phyloP scores from a whole-genome alignment of 2,797 vertebrate species.

The Thalassophryne amazonica region DNA sequence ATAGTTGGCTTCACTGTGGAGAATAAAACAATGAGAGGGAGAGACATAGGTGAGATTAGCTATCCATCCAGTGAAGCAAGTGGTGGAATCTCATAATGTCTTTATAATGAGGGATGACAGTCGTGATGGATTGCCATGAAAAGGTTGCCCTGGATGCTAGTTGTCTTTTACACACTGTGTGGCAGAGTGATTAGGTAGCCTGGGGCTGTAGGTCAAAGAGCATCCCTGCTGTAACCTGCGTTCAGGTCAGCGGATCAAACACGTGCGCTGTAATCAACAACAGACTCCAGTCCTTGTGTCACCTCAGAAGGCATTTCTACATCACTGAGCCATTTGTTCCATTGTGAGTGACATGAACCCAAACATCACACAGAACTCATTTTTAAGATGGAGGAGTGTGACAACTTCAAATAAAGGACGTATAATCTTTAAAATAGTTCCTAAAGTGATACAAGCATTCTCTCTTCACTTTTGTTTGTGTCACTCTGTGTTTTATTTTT shows the following conservation, averaged over 20 bases:
- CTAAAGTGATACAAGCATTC: conserved; percentile 55
- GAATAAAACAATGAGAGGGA: neutral
- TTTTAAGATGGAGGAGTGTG: conserved; percentile 10
- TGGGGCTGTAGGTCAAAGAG: conserved; percentile 49
- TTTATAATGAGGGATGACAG: conserved; percentile 51
- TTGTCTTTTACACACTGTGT: conserved; percentile 30
- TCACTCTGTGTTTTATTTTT: conserved; percentile 26
- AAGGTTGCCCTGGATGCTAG: conserved; percentile 43
- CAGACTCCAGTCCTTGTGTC: conserved; percentile 30
- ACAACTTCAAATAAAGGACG: conserved; percentile 40
- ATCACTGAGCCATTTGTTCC: conserved; percentile 8
- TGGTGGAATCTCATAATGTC: conserved; percentile 50
- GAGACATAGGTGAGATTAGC: conserved; percentile 25
- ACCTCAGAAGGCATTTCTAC: conserved; percentile 17
- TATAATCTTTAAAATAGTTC: conserved; percentile 45
- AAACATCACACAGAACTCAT: neutral
- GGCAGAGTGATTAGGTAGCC: conserved; percentile 44
- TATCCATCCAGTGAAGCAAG: neutral
- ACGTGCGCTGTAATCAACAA: conserved; percentile 32
- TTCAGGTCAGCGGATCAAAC: conserved; percentile 31
- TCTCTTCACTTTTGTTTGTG: conserved; percentile 43
- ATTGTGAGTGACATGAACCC: neutral
- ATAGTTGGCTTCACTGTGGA: conserved; percentile 85
- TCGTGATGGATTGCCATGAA: conserved; percentile 54
- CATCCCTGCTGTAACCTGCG: conserved; percentile 34